phyloP scores from a whole-genome alignment of 2,797 vertebrate genomes.

The Uromys caudimaculatus region DNA sequence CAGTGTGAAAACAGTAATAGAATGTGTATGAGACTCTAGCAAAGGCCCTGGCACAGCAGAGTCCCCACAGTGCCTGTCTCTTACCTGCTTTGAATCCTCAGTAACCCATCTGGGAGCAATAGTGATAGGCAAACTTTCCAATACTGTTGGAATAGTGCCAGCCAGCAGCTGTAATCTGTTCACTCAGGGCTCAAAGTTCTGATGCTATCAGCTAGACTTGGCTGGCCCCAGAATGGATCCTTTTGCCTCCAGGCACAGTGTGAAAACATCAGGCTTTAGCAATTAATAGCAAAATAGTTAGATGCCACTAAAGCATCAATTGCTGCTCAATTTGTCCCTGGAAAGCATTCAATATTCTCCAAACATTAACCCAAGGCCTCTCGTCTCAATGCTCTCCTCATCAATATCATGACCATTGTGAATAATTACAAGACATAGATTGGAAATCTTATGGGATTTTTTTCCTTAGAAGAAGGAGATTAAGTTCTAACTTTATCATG shows the following conservation, averaged over 20 bases:
- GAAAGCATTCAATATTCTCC: conserved; percentile 37
- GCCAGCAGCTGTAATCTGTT: conserved; percentile 9
- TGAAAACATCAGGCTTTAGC: conserved; percentile 48
- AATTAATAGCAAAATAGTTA: conserved; percentile 51
- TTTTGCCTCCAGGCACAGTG: neutral
- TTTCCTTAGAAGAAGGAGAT: conserved; percentile 21
- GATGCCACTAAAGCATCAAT: neutral
- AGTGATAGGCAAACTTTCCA: neutral
- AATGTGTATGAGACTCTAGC: neutral
- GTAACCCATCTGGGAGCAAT: neutral
- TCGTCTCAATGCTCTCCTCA: neutral
- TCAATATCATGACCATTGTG: neutral
- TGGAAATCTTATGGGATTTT: neutral
- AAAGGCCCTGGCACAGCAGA: neutral
- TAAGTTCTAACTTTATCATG: neutral
- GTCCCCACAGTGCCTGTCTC: rapidly evolving
- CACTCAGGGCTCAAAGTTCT: neutral
- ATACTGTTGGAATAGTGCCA: conserved; percentile 12
- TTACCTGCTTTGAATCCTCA: neutral
- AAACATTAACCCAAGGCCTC: conserved; percentile 52
- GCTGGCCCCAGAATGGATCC: neutral
- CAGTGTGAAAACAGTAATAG: neutral
- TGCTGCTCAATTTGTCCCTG: neutral
- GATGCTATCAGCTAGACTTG: neutral
- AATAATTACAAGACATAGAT: conserved; percentile 43